Evolutionary conservation across 2,797 vertebrate species (phyloP).

Genomic region (Ficedula albicollis): DNA sequence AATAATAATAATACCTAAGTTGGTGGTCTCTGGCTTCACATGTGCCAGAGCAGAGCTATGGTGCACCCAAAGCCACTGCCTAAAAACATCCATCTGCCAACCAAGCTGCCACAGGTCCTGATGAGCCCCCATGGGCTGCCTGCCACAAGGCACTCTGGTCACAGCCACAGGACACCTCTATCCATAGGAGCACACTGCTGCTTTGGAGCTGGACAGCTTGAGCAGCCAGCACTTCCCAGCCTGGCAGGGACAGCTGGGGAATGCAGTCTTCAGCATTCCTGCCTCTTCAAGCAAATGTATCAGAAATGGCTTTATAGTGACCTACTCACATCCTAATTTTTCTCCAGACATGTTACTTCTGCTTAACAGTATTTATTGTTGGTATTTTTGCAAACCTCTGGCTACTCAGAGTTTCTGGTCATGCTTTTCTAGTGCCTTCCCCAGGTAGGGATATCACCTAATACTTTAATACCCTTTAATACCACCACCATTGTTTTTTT

Average conservation of each 20-base stretch:
- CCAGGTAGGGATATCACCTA: not conserved
- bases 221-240: not conserved
- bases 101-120: not conserved
- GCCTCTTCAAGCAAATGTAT: not conserved
- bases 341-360: not conserved
- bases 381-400: not conserved
- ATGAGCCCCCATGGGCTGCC: not conserved
- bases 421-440: not conserved
- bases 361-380: not conserved
- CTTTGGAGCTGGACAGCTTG: not conserved
- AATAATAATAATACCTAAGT: too few species aligned
- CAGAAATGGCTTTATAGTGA: fast-evolving
- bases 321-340: not conserved
- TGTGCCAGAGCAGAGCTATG: not conserved
- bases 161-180: not conserved
- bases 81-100: not conserved
- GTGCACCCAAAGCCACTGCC: not conserved
- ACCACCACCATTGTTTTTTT: not conserved
- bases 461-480: not conserved
- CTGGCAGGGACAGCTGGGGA: not conserved
- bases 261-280: not conserved
- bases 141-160: not conserved
- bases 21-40: not conserved
- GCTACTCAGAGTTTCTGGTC: not conserved
- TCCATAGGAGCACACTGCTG: not conserved